These are phyloP conservation scores for Perognathus longimembris DNA, from an alignment of 2,113 vertebrate species.

Conservation along the genomic window DNA sequence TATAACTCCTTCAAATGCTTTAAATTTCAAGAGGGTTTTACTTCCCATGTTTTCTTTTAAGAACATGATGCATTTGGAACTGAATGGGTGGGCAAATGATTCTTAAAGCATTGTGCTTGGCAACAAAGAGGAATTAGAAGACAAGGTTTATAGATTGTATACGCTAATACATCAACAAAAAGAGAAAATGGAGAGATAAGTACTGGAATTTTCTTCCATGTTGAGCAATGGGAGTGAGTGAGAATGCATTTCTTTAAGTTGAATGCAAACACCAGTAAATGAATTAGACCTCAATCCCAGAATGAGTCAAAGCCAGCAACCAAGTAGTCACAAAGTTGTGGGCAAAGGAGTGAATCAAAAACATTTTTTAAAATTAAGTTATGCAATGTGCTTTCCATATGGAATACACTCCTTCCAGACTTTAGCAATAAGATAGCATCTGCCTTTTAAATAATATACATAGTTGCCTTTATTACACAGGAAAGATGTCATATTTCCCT, in stretches of 20 bases:
- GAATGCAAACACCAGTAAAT: not conserved
- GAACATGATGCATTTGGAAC: slow-evolving; percentile 74
- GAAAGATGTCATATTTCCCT: slow-evolving; percentile 25
- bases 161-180: slow-evolving; percentile 67
- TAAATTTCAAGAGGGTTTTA: slow-evolving; percentile 85
- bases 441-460: slow-evolving; percentile 34
- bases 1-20: slow-evolving; percentile 84
- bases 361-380: not conserved
- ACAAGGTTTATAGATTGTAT: slow-evolving; percentile 72
- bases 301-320: slow-evolving; percentile 24
- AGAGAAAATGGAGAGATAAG: slow-evolving; percentile 45
- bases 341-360: not conserved
- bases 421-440: not conserved
- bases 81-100: slow-evolving; percentile 77
- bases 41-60: slow-evolving; percentile 81
- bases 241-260: slow-evolving; percentile 44
- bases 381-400: slow-evolving; percentile 17
- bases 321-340: not conserved
- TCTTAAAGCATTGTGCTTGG: slow-evolving; percentile 77
- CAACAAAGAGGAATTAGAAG: slow-evolving; percentile 82
- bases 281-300: not conserved
- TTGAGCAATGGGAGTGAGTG: not conserved
- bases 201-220: slow-evolving; percentile 63
- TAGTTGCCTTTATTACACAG: slow-evolving; percentile 41
- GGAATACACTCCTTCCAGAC: not conserved